Conservation (phyloP, 2,113 vertebrate species). For the Grammomys surdaster region DNA sequence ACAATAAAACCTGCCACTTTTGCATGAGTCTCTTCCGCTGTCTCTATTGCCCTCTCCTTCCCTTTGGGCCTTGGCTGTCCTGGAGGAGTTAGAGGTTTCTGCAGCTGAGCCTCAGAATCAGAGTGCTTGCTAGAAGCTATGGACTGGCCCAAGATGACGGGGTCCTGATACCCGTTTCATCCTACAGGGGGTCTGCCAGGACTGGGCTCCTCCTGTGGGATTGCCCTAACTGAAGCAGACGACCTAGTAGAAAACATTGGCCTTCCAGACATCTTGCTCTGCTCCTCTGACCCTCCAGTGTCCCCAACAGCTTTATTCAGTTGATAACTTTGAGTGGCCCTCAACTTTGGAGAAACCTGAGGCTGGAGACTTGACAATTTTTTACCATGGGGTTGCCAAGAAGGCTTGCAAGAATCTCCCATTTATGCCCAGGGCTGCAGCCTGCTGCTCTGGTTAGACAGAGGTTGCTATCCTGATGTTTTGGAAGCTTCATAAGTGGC, state of each 20-base stretch:
- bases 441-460: not conserved
- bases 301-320: not conserved
- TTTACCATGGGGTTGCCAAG: not conserved
- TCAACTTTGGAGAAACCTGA: not conserved
- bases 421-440: not conserved
- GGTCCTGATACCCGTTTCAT: not conserved
- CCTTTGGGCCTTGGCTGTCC: not conserved
- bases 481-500: not conserved
- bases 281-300: not conserved
- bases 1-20: slow-evolving; percentile 75
- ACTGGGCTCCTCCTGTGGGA: not conserved
- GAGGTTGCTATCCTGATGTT: not conserved
- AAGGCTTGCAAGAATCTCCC: not conserved
- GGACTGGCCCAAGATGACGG: not conserved
- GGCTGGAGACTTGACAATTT: not conserved
- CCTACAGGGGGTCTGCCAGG: rapidly evolving
- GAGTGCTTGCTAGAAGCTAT: not conserved
- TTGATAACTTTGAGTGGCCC: no score
- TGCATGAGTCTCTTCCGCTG: slow-evolving; percentile 60
- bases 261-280: not conserved
- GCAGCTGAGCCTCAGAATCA: not conserved
- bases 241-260: not conserved
- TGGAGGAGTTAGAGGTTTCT: not conserved
- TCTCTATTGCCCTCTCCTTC: not conserved
- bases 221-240: not conserved